phyloP scores from a whole-genome alignment of 2,888 invertebrate genomes.

The Creontiades dilutus region DNA sequence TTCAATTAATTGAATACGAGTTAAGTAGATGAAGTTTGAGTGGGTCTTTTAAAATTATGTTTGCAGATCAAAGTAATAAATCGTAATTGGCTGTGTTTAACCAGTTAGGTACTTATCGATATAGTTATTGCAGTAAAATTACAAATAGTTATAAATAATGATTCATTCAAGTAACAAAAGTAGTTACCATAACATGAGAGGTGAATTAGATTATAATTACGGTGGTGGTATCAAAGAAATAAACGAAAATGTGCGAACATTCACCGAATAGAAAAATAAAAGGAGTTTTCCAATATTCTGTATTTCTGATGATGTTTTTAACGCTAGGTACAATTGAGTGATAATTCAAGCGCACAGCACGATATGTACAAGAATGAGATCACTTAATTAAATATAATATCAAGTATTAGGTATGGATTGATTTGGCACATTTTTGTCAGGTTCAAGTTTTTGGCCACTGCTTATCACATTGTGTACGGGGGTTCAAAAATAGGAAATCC shows the following conservation, averaged over 20 bases:
- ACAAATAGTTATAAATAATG: too few species aligned
- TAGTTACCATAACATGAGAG: too few species aligned
- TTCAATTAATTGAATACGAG: too few species aligned
- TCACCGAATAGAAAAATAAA: slow-evolving; percentile 15
- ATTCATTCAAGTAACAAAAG: too few species aligned
- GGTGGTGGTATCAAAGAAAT: too few species aligned
- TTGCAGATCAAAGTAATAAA: too few species aligned
- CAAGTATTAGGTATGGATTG: not conserved
- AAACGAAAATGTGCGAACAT: not conserved
- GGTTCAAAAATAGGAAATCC: not conserved
- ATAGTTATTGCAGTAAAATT: too few species aligned
- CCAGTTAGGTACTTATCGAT: too few species aligned
- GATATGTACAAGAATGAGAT: slow-evolving; percentile 64
- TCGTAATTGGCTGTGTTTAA: too few species aligned
- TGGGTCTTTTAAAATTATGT: too few species aligned
- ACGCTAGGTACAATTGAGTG: not conserved
- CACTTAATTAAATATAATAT: slow-evolving; percentile 46
- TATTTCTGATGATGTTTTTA: not conserved
- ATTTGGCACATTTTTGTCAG: slow-evolving; percentile 21
- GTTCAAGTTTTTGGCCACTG: slow-evolving; percentile 5
- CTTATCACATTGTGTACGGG: not conserved
- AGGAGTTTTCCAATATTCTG: not conserved
- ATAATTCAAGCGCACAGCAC: slow-evolving; percentile 47
- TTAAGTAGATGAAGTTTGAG: too few species aligned
- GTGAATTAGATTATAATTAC: too few species aligned